Evolutionary conservation across 2,113 vertebrate genomes (phyloP), one percentile per base, ranked within the genome.

Genomic region (Vimba vimba): DNA sequence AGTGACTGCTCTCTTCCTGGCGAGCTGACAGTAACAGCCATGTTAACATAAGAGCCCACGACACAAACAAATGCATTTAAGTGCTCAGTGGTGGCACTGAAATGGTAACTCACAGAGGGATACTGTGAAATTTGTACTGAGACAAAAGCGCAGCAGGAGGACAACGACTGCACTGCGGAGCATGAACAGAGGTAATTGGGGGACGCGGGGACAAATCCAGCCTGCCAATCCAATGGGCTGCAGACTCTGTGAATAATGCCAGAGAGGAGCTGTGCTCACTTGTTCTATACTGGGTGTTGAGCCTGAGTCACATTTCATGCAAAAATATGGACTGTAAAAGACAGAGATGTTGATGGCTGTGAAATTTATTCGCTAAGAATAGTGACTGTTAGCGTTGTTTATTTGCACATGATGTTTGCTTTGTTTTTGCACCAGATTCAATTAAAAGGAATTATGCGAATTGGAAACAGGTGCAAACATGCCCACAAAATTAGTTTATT

Each of bases 11-110:
- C 73, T 66, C 75, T 68, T 64, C 79, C 6, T 15, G 12, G 43
- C 43, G 23, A 76, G 69, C 71, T 77, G 85, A 87, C 76, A 76
- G 80, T 33, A 86, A 55, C 55, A 82, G 85, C 12, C 64, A 4
- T 82, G 85, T 82, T 86, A 86, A 74, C 80, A 81, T 82, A 77
- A 83, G 69, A 82, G 79, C 59, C 85, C 23, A 66, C 45, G 71
- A 86, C 85, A 83, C 30, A 82, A 86, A 86, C 85, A 89, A 79
- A 74, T 79, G 85, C 85, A 83, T 86, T 86, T 82, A 86, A 82
- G 85, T 76, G 71, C 79, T 86, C 71, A 86, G 85, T 68, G 60
- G 79, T 82, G 71, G 43, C 30, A 52, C 85, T 86, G 13, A 86
- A 82, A 85, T 89, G 45, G 73, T 52, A 86, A 47, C 19, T 82